Percentiles rank a stretch among this genome's conserved stretches.
Conservation (phyloP, 53 echinoderm and acorn worm genomes). For the Glandiceps talaboti region DNA sequence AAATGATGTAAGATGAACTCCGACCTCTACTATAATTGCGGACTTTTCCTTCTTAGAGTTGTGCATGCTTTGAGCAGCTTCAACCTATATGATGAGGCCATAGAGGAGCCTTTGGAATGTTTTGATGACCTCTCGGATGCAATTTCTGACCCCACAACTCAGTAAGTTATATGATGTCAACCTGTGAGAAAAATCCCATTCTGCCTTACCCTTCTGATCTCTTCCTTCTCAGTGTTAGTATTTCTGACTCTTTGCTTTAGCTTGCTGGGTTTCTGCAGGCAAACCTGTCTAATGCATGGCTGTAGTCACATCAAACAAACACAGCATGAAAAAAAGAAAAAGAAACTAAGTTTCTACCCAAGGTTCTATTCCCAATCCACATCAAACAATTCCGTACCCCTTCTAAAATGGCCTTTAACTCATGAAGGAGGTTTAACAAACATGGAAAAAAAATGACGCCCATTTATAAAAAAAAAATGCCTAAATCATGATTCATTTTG, state of each 20-base stretch:
- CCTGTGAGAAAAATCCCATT: not conserved
- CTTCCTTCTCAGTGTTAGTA: not conserved
- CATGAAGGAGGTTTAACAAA: not conserved
- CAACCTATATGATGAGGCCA: conserved; percentile 70
- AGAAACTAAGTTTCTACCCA: no score
- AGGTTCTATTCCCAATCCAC: no score
- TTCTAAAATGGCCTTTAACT: not conserved
- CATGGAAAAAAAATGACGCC: not conserved
- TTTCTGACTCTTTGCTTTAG: not conserved
- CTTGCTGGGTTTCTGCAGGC: not conserved
- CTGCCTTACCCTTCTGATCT: not conserved
- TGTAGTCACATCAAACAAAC: not conserved
- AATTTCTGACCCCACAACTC: conserved; percentile 89
- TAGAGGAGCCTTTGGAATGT: conserved; percentile 60
- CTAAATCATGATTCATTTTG: not conserved
- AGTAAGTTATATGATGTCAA: conserved; percentile 65
- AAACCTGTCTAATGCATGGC: not conserved
- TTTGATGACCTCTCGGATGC: conserved; percentile 89
- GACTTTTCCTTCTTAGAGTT: conserved; percentile 28
- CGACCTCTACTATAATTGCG: not conserved
- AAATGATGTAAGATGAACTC: not conserved
- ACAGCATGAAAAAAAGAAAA: not conserved
- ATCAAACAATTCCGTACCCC: not conserved
- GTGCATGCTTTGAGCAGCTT: conserved; percentile 68
- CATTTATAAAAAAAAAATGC: not conserved